Base-by-base conservation (phyloP, 2,797 vertebrate genomes). In the Gambelia wislizenii region DNA sequence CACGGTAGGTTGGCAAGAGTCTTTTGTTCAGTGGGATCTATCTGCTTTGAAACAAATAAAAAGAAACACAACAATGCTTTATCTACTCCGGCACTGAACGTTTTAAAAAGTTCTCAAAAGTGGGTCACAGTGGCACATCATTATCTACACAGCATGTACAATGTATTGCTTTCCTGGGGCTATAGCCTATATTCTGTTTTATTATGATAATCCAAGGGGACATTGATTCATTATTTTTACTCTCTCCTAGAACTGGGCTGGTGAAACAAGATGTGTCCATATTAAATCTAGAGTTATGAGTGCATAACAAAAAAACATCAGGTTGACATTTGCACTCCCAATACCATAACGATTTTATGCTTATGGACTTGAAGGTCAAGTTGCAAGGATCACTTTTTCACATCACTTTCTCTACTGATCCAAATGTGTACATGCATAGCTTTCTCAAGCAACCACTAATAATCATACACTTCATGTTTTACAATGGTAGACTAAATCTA, bases 11-110 rank as follows among this genome's bases (percentile, higher is more conserved):
- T 99, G 95, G 98, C 98, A 87, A 99, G 98, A 97, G 98, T 98
- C 98, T 99, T 99, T 98, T 99, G 98, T 96, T 99, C 99, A 64
- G 99, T 98, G 92, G 99, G 99, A 97, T 99, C 99, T 98, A 99
- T 99, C 98, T 99, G 97, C 96, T 96, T 95, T 91, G 96, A 97
- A 96, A 95, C 90, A 97, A 95, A 96, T 64, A 95, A 97, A 93
- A 96, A 94, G 94, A 85, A 88, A 91, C 20, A 84, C 47, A 75
- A n/a, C 44, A 54, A 39, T 0, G 49, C 47, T 67, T 89, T 83
- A 86, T 83, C 89, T 69, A 36, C 39, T 86, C 61, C 67, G 67
- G 67, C 47, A 70, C 78, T 82, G 47, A 77, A 83, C n/a, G 72
- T 84, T 33, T 67, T 87, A 83, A 70, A 83, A 83, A 72, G 27